These are phyloP conservation scores for Acanthurus lineatus DNA, from an alignment of 2,797 vertebrate species.

Conservation along the genomic window DNA sequence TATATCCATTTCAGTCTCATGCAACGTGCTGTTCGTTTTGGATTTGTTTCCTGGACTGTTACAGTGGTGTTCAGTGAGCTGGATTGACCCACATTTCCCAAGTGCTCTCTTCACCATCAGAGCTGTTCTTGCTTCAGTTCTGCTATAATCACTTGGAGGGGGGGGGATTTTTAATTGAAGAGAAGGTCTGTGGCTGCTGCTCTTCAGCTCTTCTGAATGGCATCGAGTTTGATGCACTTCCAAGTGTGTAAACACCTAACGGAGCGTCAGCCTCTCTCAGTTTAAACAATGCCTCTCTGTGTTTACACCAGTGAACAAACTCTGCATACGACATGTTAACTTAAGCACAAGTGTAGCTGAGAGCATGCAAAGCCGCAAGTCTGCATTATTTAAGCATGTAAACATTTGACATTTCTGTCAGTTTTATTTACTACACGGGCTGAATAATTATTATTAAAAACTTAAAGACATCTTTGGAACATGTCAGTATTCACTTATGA, in stretches of 20 bases:
- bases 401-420: slow-evolving; percentile 46
- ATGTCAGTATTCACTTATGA: slow-evolving; percentile 18
- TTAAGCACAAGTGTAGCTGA: neutral
- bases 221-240: slow-evolving; percentile 5
- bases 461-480: slow-evolving; percentile 37
- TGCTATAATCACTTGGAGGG: slow-evolving; percentile 50
- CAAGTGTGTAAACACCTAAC: slow-evolving; percentile 17
- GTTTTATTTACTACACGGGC: slow-evolving; percentile 26
- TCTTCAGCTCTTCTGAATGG: slow-evolving; percentile 6
- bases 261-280: slow-evolving; percentile 6
- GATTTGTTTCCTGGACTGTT: slow-evolving; percentile 73
- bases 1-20: slow-evolving; percentile 79
- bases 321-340: slow-evolving; percentile 26
- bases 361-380: slow-evolving; percentile 16
- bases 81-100: slow-evolving; percentile 69
- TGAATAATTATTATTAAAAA: slow-evolving; percentile 40
- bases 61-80: slow-evolving; percentile 52
- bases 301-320: slow-evolving; percentile 41
- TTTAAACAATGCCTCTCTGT: slow-evolving; percentile 32
- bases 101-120: slow-evolving; percentile 59
- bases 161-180: slow-evolving; percentile 28
- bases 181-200: slow-evolving; percentile 25
- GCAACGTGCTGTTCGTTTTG: slow-evolving; percentile 77
- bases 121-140: slow-evolving; percentile 55
- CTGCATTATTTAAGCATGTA: slow-evolving; percentile 22